phyloP scores from a whole-genome alignment of 2,888 invertebrate species.

The Sinopyrophorus schimmeli region DNA sequence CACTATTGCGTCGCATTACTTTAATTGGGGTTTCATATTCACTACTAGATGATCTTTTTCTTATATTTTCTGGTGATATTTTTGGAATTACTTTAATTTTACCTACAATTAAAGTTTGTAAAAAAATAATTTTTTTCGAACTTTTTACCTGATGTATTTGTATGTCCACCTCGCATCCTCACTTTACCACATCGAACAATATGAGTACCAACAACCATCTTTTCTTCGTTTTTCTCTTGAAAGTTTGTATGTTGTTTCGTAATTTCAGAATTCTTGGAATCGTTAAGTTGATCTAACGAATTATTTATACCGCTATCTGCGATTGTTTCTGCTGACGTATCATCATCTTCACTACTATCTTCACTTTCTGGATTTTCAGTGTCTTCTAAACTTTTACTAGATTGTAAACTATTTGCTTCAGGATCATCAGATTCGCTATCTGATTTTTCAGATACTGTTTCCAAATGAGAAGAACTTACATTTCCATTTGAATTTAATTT shows the following conservation, averaged over 20 bases:
- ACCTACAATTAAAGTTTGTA: slow-evolving; percentile 27
- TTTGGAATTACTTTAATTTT: slow-evolving; percentile 33
- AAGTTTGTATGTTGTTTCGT: no score
- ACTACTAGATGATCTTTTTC: slow-evolving; percentile 25
- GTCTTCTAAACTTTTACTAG: not conserved
- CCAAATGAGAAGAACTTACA: not conserved
- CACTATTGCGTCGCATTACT: slow-evolving; percentile 44
- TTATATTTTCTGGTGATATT: slow-evolving; percentile 9
- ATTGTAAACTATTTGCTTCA: slow-evolving; percentile 30
- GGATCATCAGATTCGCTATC: not conserved
- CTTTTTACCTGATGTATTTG: slow-evolving; percentile 24
- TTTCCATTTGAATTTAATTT: slow-evolving; percentile 9
- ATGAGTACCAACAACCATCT: no score
- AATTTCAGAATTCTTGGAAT: no score
- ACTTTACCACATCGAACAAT: slow-evolving; percentile 26
- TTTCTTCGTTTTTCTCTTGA: no score
- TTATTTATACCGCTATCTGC: no score
- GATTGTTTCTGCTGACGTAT: not conserved
- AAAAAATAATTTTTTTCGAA: not conserved
- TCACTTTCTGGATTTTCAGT: not conserved
- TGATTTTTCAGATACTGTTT: not conserved
- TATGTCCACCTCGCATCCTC: slow-evolving; percentile 32
- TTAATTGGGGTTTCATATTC: slow-evolving; percentile 26
- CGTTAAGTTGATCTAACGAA: no score
- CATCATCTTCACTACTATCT: not conserved